Evolutionary conservation across 1,140 invertebrate species (phyloP), one percentile per base, ranked within the genome.

Genomic region (Eurytemora carolleeae): DNA sequence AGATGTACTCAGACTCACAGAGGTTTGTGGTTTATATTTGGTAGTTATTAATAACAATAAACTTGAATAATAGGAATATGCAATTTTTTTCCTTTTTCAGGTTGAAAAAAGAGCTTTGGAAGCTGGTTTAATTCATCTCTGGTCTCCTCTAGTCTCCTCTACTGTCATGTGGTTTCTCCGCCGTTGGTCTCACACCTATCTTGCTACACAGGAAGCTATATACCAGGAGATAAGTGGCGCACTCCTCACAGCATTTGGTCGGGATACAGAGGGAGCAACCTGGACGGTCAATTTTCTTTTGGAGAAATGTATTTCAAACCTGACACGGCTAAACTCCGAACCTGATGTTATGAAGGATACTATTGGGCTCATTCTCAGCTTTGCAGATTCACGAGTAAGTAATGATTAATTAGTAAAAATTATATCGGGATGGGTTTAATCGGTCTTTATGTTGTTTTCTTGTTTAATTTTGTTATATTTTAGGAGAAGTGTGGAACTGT

Each of bases 81-180:
- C 7, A 44, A 7, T 44, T 12, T 44, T 44, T 7, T 44, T 44
- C 31, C 31, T 44, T 7, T 44, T n/a, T 12, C 7, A 44, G 31
- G 76, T 86, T 20, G 81, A 85, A 68, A 80, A 77, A 63, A 73
- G 76, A 31, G 79, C 81, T 0, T 74, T 81, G 12, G 74, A 78
- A 25, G 77, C 77, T 1, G 79, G 80, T 67, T 69, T 82, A 25
- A 71, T 74, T 0, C 74, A 76, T 63, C 74, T 81, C 64, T 71
- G 89, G 18, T 89, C 86, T 73, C 87, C 87, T 0, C 84, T 89
- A 73, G 77, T 92, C 1, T 80, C 81, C 2, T 80, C 79, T 26
- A 84, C 80, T 1, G 73, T 85, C 21, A 80, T 86, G 60, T 91
- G 86, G 85, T 85, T 88, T 66, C 73, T 91, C 3, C 78, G 80